Conservation (phyloP, 2,888 invertebrate genomes). For the Euproctis similis region DNA sequence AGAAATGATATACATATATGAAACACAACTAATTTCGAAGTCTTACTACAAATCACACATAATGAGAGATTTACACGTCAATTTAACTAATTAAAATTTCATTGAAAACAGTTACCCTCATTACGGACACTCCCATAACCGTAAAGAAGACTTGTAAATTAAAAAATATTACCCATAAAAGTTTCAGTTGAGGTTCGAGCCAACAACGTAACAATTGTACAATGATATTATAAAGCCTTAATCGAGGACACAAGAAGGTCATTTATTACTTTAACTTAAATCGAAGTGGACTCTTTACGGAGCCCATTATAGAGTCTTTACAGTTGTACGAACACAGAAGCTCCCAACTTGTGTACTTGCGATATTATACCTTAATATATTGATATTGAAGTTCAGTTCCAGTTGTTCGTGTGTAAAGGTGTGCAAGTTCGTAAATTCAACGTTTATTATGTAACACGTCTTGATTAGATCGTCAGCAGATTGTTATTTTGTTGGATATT, state of each 20-base stretch:
- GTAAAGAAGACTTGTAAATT: too few relatives aligned
- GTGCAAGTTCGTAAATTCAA: conserved; percentile 24
- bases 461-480: conserved; percentile 31
- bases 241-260: conserved; percentile 29
- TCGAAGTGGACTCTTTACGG: conserved; percentile 36
- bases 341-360: conserved; percentile 4
- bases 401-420: conserved; percentile 5
- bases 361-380: conserved; percentile 14
- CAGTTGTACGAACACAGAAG: conserved; percentile 31
- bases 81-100: too few relatives aligned
- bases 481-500: conserved; percentile 30
- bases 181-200: too few relatives aligned
- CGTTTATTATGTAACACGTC: conserved; percentile 32
- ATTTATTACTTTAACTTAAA: conserved; percentile 41
- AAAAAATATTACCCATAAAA: too few relatives aligned
- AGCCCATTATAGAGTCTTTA: conserved; percentile 38
- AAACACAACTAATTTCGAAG: too few relatives aligned
- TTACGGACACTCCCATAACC: too few relatives aligned
- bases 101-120: too few relatives aligned
- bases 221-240: conserved; percentile 23
- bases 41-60: too few relatives aligned
- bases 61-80: too few relatives aligned
- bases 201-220: too few relatives aligned
- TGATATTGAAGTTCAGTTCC: conserved; percentile 10
- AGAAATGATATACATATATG: too few relatives aligned